These are phyloP conservation scores for Saccostrea glomerata DNA, from an alignment of 1,140 invertebrate genomes.

Conservation along the genomic window DNA sequence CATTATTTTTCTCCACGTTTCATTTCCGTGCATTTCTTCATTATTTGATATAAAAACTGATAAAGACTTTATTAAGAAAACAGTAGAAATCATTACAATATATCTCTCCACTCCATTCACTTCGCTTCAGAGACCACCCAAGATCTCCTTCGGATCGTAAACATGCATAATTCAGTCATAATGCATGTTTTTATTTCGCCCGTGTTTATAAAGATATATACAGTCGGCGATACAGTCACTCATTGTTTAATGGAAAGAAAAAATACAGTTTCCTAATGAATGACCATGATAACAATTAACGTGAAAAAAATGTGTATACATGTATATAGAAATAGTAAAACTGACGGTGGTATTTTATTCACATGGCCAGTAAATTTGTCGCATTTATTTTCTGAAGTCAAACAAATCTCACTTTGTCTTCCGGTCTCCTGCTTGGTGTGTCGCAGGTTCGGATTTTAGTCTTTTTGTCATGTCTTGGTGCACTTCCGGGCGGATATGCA, in stretches of 20 bases:
- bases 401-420: background rate
- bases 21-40: background rate
- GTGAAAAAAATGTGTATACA: slow-evolving; percentile 11
- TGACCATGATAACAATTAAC: slow-evolving; percentile 7
- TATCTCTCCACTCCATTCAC: background rate
- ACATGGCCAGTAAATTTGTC: background rate
- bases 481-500: slow-evolving; percentile 21
- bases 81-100: background rate
- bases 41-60: slow-evolving; percentile 27
- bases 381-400: background rate
- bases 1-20: background rate
- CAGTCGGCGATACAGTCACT: background rate
- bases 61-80: slow-evolving; percentile 29
- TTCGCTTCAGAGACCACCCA: background rate
- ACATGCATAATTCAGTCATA: slow-evolving; percentile 32
- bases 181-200: slow-evolving; percentile 17
- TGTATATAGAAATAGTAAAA: background rate
- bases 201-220: slow-evolving; percentile 16
- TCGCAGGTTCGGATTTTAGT: background rate
- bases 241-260: slow-evolving; percentile 6
- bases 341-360: background rate
- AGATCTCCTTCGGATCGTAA: background rate
- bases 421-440: background rate
- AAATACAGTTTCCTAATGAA: slow-evolving; percentile 15
- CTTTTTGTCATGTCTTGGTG: background rate